These are phyloP conservation scores for Hirtodrosophila alboralis DNA, from an alignment of 2,888 invertebrate species.

Conservation along the genomic window DNA sequence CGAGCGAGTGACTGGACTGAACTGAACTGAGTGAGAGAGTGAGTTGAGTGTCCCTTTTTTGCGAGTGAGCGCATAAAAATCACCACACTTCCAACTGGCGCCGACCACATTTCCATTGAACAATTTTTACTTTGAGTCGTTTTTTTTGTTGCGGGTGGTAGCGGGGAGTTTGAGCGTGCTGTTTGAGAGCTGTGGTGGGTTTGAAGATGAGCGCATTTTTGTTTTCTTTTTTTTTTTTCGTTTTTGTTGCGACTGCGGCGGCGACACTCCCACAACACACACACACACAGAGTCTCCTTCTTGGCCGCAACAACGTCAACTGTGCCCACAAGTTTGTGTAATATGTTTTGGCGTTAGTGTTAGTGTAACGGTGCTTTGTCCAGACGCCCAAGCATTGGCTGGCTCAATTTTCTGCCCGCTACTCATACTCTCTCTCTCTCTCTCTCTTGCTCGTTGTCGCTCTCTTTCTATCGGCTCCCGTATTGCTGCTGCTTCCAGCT, in stretches of 20 bases:
- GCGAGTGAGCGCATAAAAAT: constrained; percentile 49
- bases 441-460: neutral
- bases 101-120: constrained; percentile 60
- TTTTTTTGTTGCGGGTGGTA: constrained; percentile 57
- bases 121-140: constrained; percentile 64
- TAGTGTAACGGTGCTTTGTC: constrained; percentile 39
- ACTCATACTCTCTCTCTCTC: neutral
- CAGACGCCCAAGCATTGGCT: constrained; percentile 61
- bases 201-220: constrained; percentile 52
- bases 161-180: constrained; percentile 32
- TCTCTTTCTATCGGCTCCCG: neutral
- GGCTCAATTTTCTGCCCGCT: constrained; percentile 25
- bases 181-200: constrained; percentile 58
- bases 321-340: constrained; percentile 79
- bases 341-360: constrained; percentile 45
- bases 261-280: constrained; percentile 76
- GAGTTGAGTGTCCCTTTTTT: constrained; percentile 30
- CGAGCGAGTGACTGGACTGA: constrained; percentile 12
- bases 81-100: constrained; percentile 51
- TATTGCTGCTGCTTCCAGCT: constrained; percentile 12
- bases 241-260: constrained; percentile 18
- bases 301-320: constrained; percentile 79
- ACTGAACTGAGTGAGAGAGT: constrained; percentile 13
- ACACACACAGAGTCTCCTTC: constrained; percentile 18
- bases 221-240: no score